Base-by-base conservation (phyloP, 2,888 invertebrate genomes). In the Erebia palarica region DNA sequence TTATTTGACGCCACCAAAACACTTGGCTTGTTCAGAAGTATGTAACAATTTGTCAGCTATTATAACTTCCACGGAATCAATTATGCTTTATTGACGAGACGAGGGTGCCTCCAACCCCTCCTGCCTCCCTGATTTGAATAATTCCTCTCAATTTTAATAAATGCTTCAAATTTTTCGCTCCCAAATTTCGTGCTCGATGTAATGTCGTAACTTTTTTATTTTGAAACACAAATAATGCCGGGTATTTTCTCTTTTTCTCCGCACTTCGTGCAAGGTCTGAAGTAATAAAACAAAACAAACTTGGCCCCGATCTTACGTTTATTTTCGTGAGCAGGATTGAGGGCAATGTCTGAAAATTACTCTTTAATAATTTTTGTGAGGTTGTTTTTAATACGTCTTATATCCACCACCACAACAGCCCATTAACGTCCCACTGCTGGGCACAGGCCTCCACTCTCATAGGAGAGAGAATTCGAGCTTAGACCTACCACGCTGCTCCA, bases 31-130 rank as follows among this genome's bases (percentile, higher is more conserved):
- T 74, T 75, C 72, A 60, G 64, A 75, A 72, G 73, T 75, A 72
- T 74, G 70, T 76, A 76, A 74, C 74, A 74, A 77, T 76, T 77
- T 77, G 77, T 73, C 75, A 70, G 77, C 73, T 73, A 73, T 77
- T 75, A 74, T 74, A 76, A 75, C 75, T 77, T 75, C 53, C 65
- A 66, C 64, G 68, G 71, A 76, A 77, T 76, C 76, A 73, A 75
- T 76, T 76, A 77, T 68, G 70, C 70, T 65, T 71, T 76, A 77
- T 76, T 77, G 75, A 73, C 73, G 70, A 27, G 65, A 49, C 51
- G 61, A 58, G 68, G 61, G 67, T 14, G 65, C 73, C 58, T 65
- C 65, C 61, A 36, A 47, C 3, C 68, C 64, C 66, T 14, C 61
- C 14, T 53, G 14, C 66, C 67, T 10, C 63, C 68, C 65, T 64